Evolutionary conservation across 2,113 vertebrate genomes (phyloP).

Genomic region (Phoxinus phoxinus): DNA sequence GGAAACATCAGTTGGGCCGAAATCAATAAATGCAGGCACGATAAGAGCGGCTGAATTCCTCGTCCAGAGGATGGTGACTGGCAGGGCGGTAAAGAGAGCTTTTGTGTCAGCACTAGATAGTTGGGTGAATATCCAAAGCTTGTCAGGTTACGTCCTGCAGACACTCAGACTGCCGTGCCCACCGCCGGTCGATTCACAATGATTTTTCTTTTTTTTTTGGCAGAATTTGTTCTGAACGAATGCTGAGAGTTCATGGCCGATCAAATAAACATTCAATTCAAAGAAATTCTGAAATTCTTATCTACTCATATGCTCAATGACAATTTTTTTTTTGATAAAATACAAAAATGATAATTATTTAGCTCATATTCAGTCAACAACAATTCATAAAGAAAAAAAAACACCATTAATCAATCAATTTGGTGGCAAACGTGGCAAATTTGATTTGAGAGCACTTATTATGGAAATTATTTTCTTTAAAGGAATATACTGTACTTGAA

Average conservation of each 20-base stretch:
- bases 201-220: conserved; percentile 60
- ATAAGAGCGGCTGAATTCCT: conserved; percentile 39
- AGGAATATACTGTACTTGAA: too few relatives aligned
- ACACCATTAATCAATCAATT: not conserved
- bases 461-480: not conserved
- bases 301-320: not conserved
- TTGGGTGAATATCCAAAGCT: conserved; percentile 70
- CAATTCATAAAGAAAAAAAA: conserved; percentile 31
- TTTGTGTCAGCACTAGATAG: conserved; percentile 72
- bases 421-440: not conserved
- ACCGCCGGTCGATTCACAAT: conserved; percentile 72
- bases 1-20: conserved; percentile 20
- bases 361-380: not conserved
- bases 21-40: conserved; percentile 18
- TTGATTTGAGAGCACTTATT: not conserved
- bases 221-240: conserved; percentile 45
- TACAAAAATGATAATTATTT: not conserved
- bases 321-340: not conserved
- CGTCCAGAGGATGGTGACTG: conserved; percentile 68
- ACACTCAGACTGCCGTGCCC: conserved; percentile 74
- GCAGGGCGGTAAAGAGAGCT: conserved; percentile 75
- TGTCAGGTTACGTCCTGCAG: conserved; percentile 75
- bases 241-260: conserved; percentile 16
- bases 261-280: conserved; percentile 52
- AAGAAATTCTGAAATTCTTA: conserved; percentile 62